These are phyloP conservation scores for Hystrix brachyura DNA, from an alignment of 2,113 vertebrate species.

Conservation along the genomic window DNA sequence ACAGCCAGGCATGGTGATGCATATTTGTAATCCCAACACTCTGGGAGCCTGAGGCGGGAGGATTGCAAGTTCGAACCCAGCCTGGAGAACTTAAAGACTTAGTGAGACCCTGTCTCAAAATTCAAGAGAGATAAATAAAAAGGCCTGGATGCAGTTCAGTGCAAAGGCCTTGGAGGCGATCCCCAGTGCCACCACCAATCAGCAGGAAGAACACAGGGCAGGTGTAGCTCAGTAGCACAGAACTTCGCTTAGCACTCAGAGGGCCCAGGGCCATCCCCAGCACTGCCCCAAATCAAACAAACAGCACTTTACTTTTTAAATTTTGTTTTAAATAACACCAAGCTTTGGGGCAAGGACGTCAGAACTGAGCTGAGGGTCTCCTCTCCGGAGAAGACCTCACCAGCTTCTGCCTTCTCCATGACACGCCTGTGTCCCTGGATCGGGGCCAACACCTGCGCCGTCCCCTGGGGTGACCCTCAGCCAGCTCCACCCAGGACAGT, in stretches of 20 bases:
- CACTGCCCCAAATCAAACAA: too few relatives aligned
- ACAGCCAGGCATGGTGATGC: too few relatives aligned
- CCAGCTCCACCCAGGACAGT: accelerated
- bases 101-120: not conserved
- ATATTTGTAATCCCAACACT: not conserved
- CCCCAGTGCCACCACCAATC: not conserved
- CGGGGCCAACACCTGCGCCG: accelerated
- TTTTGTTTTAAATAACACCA: not conserved
- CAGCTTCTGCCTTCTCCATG: accelerated
- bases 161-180: not conserved
- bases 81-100: not conserved
- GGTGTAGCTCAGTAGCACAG: not conserved
- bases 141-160: not conserved
- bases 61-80: not conserved
- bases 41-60: not conserved
- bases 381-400: accelerated
- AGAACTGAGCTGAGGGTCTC: accelerated
- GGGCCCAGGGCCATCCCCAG: not conserved
- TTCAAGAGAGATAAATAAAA: not conserved
- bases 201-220: not conserved
- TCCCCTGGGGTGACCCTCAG: not conserved
- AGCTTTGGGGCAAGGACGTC: accelerated
- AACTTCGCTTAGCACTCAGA: accelerated
- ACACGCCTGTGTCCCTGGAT: not conserved
- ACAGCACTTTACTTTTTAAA: not conserved